phyloP scores from a whole-genome alignment of 2,797 vertebrate genomes.

The Danio jaintianensis region DNA sequence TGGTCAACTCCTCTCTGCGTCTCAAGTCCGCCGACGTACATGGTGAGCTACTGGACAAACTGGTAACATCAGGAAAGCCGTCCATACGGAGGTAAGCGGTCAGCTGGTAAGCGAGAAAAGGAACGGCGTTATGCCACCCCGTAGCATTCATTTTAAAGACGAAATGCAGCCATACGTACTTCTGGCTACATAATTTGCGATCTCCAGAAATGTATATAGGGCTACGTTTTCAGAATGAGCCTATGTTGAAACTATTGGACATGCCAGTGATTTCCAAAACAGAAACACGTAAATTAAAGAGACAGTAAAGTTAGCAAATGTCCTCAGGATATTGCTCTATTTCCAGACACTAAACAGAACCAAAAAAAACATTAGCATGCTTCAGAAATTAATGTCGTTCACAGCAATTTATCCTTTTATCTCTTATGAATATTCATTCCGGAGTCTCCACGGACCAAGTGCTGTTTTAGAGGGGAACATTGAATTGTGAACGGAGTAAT shows the following conservation, averaged over 20 bases:
- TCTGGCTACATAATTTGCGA: too few species aligned
- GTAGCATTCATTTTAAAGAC: too few species aligned
- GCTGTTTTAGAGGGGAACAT: conserved; percentile 18
- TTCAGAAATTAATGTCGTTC: conserved; percentile 32
- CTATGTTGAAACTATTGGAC: not conserved
- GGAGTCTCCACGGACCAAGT: conserved; percentile 7
- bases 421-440: conserved; percentile 40
- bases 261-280: not conserved
- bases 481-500: conserved; percentile 35
- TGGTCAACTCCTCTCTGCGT: too few species aligned
- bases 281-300: conserved; percentile 9
- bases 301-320: not conserved
- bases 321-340: conserved; percentile 31
- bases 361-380: conserved; percentile 17
- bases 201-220: too few species aligned
- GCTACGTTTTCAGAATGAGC: too few species aligned
- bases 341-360: conserved; percentile 16
- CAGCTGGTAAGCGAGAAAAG: too few species aligned
- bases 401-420: conserved; percentile 31
- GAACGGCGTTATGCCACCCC: too few species aligned
- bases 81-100: too few species aligned
- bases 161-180: too few species aligned
- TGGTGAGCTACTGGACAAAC: too few species aligned
- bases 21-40: too few species aligned
- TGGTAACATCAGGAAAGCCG: too few species aligned